These are phyloP conservation scores for Tylochromis polylepis DNA, from an alignment of 2,113 vertebrate species.

Conservation along the genomic window DNA sequence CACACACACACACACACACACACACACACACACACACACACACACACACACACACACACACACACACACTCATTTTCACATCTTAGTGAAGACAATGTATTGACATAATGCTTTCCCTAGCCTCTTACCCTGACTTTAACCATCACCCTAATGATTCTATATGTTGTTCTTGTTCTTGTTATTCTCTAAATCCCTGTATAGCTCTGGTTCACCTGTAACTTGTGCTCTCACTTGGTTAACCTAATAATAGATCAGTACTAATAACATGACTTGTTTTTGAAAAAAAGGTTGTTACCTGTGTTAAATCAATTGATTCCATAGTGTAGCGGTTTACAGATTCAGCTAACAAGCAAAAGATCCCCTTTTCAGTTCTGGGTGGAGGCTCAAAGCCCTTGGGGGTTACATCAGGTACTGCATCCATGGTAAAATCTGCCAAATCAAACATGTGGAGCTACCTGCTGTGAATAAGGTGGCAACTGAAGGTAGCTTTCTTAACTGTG, in stretches of 20 bases:
- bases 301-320: not conserved
- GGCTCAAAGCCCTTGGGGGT: not conserved
- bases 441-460: not conserved
- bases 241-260: not conserved
- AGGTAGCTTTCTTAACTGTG: not conserved
- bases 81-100: not conserved
- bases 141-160: not conserved
- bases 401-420: not conserved
- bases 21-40: not conserved
- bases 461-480: not conserved
- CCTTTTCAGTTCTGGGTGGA: not conserved
- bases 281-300: not conserved
- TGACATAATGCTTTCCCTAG: not conserved
- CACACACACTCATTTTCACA: not conserved
- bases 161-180: not conserved
- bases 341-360: not conserved
- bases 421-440: not conserved
- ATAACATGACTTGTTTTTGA: not conserved
- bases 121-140: not conserved
- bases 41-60: not conserved
- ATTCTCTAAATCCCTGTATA: not conserved
- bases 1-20: no score
- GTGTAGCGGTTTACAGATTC: not conserved
- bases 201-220: not conserved
- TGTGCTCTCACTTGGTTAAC: not conserved